Base-by-base conservation (phyloP, 2,113 vertebrate genomes). In the Alces alces region DNA sequence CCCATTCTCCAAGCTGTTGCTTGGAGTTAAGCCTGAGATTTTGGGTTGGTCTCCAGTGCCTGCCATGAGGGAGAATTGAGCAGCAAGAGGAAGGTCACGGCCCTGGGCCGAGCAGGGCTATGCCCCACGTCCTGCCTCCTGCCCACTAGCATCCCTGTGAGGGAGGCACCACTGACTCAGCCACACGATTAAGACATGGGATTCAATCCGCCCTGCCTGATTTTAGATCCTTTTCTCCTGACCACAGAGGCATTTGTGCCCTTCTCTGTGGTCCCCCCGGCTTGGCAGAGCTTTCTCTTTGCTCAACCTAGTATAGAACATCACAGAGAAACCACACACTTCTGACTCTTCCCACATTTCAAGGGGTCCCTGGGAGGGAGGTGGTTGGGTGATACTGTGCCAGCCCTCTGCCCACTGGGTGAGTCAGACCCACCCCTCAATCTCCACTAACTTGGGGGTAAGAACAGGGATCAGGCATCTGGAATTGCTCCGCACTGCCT, bases 391-490 rank as follows among this genome's bases (percentile, higher is more conserved):
- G 17, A 36, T 64, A 83, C 55, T 78, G 16, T 3, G 50, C 52
- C 10, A 15, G 7, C 6, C 3, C 15, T 28, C 25, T 19, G 7
- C 9, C 5, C 3, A 3, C 25, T 0, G 3, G n/a, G 39, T 2
- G 33, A 80, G 45, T 47, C 2, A 1, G 55, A 28, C 33, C 50
- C 21, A 4, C 25, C 27, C 23, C 28, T 52, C 39, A 2, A 0
- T 60, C 14, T 47, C 60, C 21, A 55, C 11, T 50, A 9, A 1
- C n/a, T 27, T 27, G 79, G 50, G 64, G 64, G 23, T 78, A 3
- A 36, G 54, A 39, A 33, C 36, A 36, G 52, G 47, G 55, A 15
- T 58, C 57, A 17, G 57, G 23, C 8, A 0, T 33, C 52, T 36
- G 55, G 11, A 8, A 0, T 19, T 64, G 89, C 25, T 70, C 55